Conservation (phyloP, 2,888 invertebrate species). For the Lamproptera curius region DNA sequence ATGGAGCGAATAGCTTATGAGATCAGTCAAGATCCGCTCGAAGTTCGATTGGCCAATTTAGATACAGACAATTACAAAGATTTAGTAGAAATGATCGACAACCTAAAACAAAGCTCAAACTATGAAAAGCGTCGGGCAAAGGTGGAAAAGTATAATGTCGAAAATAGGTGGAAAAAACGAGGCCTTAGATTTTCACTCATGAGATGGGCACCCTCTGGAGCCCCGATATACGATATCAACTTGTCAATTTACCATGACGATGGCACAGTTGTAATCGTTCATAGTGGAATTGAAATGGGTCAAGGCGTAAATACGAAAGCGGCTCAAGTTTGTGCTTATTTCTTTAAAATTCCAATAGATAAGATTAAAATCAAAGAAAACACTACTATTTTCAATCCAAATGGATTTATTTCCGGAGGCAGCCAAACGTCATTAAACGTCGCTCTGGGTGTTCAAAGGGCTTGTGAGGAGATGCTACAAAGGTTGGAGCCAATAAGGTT, state of each 20-base stretch:
- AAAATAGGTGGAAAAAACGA: slow-evolving; percentile 85
- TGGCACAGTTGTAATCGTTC: slow-evolving; percentile 80
- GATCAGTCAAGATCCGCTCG: slow-evolving; percentile 73
- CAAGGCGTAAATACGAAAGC: slow-evolving; percentile 81
- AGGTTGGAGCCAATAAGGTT: slow-evolving; percentile 58
- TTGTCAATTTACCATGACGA: slow-evolving; percentile 80
- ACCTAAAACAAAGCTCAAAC: slow-evolving; percentile 68
- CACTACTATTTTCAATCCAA: slow-evolving; percentile 79
- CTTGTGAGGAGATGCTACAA: slow-evolving; percentile 59
- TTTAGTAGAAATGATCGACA: slow-evolving; percentile 66
- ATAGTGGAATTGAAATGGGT: slow-evolving; percentile 83
- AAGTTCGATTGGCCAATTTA: slow-evolving; percentile 75
- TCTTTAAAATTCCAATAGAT: slow-evolving; percentile 80
- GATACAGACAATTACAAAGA: slow-evolving; percentile 34
- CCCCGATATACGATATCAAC: slow-evolving; percentile 32
- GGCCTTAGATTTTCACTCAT: slow-evolving; percentile 80
- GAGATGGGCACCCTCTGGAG: slow-evolving; percentile 56
- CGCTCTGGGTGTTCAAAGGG: slow-evolving; percentile 67
- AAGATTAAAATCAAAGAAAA: slow-evolving; percentile 82
- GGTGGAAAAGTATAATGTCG: slow-evolving; percentile 74
- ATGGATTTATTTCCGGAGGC: slow-evolving; percentile 81
- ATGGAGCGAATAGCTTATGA: slow-evolving; percentile 80
- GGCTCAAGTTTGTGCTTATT: slow-evolving; percentile 82
- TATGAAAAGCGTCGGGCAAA: slow-evolving; percentile 64
- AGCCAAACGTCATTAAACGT: slow-evolving; percentile 81